These are phyloP conservation scores for Nibea albiflora DNA, from an alignment of 2,113 vertebrate genomes.

Conservation along the genomic window DNA sequence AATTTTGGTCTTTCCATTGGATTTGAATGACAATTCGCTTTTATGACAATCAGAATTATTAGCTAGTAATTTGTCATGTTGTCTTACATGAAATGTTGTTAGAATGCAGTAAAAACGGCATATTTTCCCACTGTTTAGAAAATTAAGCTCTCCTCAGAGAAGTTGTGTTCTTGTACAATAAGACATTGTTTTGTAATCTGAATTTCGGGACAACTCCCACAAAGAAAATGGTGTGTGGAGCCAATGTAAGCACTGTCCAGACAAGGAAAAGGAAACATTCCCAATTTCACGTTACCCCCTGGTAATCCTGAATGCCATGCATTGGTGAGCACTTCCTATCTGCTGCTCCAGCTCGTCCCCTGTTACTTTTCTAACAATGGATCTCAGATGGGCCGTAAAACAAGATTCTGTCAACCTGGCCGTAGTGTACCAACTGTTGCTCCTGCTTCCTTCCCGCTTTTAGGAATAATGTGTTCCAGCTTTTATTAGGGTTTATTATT, in stretches of 20 bases:
- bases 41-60: background rate
- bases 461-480: slow-evolving; percentile 72
- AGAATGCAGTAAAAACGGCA: background rate
- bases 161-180: slow-evolving; percentile 28
- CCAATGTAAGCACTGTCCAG: slow-evolving; percentile 31
- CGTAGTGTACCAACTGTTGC: slow-evolving; percentile 74
- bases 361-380: slow-evolving; percentile 78
- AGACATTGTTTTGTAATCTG: slow-evolving; percentile 49
- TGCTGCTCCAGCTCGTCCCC: slow-evolving; percentile 66
- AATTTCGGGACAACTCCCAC: slow-evolving; percentile 42
- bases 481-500: slow-evolving; percentile 78
- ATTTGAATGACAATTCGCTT: background rate
- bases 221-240: slow-evolving; percentile 36
- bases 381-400: slow-evolving; percentile 74
- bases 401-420: slow-evolving; percentile 66
- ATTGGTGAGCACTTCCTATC: slow-evolving; percentile 69
- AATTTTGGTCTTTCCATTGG: background rate
- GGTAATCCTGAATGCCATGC: slow-evolving; percentile 59
- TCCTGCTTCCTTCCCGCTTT: slow-evolving; percentile 81
- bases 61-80: background rate
- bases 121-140: slow-evolving; percentile 1
- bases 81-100: background rate
- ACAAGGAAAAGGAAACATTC: slow-evolving; percentile 63
- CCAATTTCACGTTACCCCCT: slow-evolving; percentile 49
- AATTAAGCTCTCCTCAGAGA: slow-evolving; percentile 31